A percentile compares a stretch with the other conserved stretches of the same genome.
Conservation (phyloP, 2,888 invertebrate genomes). For the Empis stercorea region DNA sequence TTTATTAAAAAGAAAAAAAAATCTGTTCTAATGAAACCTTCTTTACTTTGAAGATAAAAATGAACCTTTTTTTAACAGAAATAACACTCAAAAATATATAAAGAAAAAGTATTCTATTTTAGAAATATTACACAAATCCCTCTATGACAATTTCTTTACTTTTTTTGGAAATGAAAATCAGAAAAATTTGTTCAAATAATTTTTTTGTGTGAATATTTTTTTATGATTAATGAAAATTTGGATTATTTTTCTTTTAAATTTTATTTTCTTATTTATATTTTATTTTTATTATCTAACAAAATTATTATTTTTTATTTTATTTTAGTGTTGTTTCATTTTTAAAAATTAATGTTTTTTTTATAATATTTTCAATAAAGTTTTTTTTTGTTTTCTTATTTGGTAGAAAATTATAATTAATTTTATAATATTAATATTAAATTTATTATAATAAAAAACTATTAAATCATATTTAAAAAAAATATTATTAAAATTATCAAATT, state of each 20-base stretch:
- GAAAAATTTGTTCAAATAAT: background rate
- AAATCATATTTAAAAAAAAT: too few species aligned
- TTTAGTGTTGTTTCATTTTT: background rate
- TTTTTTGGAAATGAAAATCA: background rate
- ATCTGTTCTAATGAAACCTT: too few species aligned
- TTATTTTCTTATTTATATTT: constrained; percentile 10
- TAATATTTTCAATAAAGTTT: constrained; percentile 20
- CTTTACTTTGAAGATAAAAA: too few species aligned
- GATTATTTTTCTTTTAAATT: constrained; percentile 12
- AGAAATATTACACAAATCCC: background rate
- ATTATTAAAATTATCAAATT: too few species aligned
- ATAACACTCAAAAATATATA: too few species aligned
- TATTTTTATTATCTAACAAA: constrained; percentile 10
- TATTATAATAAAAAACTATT: too few species aligned
- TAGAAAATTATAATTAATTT: too few species aligned
- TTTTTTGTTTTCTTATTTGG: background rate
- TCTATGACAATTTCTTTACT: constrained; percentile 10
- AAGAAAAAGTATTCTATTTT: too few species aligned
- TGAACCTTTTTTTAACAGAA: too few species aligned
- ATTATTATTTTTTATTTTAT: constrained; percentile 4
- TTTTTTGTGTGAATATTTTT: background rate
- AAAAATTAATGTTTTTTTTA: too few species aligned
- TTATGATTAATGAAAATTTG: background rate
- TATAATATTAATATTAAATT: too few species aligned
- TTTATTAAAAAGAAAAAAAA: too few species aligned